Evolutionary conservation across 1,140 invertebrate genomes (phyloP).

Genomic region (Tetramorium parvispinum): DNA sequence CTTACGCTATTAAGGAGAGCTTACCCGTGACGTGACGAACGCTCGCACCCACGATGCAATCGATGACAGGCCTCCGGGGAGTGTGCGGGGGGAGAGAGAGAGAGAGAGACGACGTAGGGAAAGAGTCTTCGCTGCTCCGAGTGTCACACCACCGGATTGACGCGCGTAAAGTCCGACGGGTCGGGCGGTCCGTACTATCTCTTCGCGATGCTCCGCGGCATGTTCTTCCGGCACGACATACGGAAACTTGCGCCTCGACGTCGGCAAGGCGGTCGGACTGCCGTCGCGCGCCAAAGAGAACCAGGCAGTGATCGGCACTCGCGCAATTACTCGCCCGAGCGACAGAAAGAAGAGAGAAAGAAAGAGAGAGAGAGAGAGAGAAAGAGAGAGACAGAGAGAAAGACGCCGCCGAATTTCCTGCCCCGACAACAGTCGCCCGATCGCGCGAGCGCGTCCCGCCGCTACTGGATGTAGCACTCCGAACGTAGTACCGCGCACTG

Average conservation of each 20-base stretch:
- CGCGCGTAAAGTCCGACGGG: slow-evolving; percentile 23
- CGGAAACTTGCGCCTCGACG: not conserved
- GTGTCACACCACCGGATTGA: slow-evolving; percentile 38
- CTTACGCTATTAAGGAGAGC: not conserved
- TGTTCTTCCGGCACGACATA: slow-evolving; percentile 61
- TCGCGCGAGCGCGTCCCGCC: slow-evolving; percentile 65
- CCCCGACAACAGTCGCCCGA: slow-evolving; percentile 63
- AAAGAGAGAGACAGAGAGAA: slow-evolving; percentile 26
- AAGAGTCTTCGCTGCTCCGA: not conserved
- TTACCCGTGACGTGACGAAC: slow-evolving; percentile 46
- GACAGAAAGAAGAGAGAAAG: slow-evolving; percentile 1
- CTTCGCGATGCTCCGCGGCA: slow-evolving; percentile 54
- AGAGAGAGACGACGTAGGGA: too few relatives aligned
- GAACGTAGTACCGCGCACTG: slow-evolving; percentile 82
- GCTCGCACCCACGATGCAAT: not conserved
- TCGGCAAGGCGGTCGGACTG: not conserved
- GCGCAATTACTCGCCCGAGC: slow-evolving; percentile 42
- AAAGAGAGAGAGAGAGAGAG: slow-evolving; percentile 54
- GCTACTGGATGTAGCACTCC: slow-evolving; percentile 62
- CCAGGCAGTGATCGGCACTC: slow-evolving; percentile 39
- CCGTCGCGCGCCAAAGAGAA: slow-evolving; percentile 28
- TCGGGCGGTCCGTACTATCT: slow-evolving; percentile 44
- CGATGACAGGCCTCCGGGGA: slow-evolving; percentile 27
- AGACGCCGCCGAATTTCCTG: slow-evolving; percentile 62
- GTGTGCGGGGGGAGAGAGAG: too few relatives aligned